Percentiles rank a stretch among this genome's conserved stretches.
Conservation (phyloP, 92 coral and sea anemone genomes). For the Anthopleura xanthogrammica region DNA sequence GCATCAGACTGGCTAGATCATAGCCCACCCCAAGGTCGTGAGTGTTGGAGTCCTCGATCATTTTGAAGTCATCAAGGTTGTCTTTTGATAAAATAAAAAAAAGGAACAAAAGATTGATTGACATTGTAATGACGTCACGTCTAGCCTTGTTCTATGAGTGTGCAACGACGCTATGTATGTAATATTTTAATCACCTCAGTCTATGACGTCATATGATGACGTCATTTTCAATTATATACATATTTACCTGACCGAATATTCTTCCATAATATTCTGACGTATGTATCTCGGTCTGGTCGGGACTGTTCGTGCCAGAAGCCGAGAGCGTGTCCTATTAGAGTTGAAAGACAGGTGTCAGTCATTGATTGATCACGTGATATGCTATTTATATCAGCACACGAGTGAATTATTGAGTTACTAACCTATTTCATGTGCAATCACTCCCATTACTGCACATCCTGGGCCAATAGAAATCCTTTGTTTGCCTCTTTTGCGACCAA, state of each 20-base stretch:
- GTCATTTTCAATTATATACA: background rate
- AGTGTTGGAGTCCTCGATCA: constrained; percentile 7
- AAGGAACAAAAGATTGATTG: background rate
- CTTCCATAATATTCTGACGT: constrained; percentile 27
- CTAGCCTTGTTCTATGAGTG: background rate
- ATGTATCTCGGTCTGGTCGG: constrained; percentile 30
- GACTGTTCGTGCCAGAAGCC: constrained; percentile 38
- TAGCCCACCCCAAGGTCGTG: constrained; percentile 26
- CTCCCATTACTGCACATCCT: constrained; percentile 29
- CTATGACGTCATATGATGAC: background rate
- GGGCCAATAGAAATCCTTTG: constrained; percentile 46
- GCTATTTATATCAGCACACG: background rate
- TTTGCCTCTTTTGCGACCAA: constrained; percentile 39
- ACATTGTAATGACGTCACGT: background rate
- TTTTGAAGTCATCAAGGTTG: constrained; percentile 5
- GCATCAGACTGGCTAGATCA: constrained; percentile 38
- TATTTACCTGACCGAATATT: constrained; percentile 19
- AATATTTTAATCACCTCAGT: background rate
- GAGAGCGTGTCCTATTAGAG: constrained; percentile 16
- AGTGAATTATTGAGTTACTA: constrained; percentile 1
- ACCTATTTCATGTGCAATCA: constrained; percentile 43
- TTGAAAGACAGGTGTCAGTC: background rate
- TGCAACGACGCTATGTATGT: background rate
- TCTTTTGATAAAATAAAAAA: background rate
- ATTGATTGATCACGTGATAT: constrained; percentile 6